phyloP scores from a whole-genome alignment of 1,140 invertebrate species.

The Andrena cerasifolii region DNA sequence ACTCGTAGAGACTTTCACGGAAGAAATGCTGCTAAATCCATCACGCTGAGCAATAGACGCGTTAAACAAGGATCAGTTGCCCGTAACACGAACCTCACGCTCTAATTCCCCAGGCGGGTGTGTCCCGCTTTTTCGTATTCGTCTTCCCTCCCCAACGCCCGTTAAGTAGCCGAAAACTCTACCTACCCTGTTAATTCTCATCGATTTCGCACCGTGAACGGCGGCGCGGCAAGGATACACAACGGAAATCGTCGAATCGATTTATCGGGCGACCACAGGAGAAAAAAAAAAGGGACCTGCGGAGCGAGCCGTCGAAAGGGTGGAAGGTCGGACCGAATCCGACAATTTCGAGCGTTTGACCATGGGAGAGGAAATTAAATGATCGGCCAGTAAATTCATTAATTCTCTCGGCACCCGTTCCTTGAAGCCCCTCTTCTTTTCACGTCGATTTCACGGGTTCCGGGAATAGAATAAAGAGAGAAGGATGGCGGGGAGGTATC shows the following conservation, averaged over 20 bases:
- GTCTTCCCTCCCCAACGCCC: too few relatives aligned
- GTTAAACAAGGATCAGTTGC: constrained; percentile 7
- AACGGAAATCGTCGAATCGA: constrained; percentile 22
- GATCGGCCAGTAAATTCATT: constrained; percentile 65
- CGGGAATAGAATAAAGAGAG: constrained; percentile 11
- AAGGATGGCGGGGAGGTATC: constrained; percentile 13
- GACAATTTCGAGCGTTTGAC: constrained; percentile 54
- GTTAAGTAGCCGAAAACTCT: not conserved
- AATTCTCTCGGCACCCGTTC: constrained; percentile 49
- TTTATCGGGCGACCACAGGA: not conserved
- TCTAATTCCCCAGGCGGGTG: not conserved
- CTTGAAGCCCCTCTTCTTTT: constrained; percentile 30
- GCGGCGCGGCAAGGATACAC: not conserved
- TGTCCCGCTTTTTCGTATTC: not conserved
- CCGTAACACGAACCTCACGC: not conserved
- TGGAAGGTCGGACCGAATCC: constrained; percentile 29
- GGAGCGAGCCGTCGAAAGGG: not conserved
- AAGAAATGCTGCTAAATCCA: not conserved
- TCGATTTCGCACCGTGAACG: not conserved
- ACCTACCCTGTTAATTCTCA: not conserved
- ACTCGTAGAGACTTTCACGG: not conserved
- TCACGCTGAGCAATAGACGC: not conserved
- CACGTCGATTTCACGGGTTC: constrained; percentile 48
- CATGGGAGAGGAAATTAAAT: constrained; percentile 59
- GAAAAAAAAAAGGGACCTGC: not conserved